Evolutionary conservation across 2,797 vertebrate species (phyloP).

Genomic region (Aplochiton taeniatus): DNA sequence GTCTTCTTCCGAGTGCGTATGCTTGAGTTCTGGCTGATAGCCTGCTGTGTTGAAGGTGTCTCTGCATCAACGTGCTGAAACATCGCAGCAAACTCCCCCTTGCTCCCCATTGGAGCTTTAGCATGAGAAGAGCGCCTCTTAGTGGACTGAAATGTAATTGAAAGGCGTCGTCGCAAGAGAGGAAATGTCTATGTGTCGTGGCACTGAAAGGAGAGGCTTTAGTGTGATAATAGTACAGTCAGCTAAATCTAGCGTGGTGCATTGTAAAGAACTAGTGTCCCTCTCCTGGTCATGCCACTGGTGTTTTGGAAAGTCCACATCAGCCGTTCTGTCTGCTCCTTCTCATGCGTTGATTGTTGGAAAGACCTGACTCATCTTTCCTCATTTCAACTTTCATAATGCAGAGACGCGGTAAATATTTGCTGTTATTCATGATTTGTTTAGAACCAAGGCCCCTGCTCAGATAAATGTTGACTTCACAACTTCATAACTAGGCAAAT

Average conservation of each 20-base stretch:
- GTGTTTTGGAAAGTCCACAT: conserved; percentile 22
- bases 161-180: conserved; percentile 11
- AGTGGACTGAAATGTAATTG: conserved; percentile 54
- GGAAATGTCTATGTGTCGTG: conserved; percentile 54
- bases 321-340: conserved; percentile 19
- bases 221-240: conserved; percentile 61
- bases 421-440: conserved; percentile 60
- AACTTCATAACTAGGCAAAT: too few species aligned
- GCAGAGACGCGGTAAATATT: conserved; percentile 67
- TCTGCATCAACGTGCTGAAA: conserved; percentile 28
- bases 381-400: conserved; percentile 59
- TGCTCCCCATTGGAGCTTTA: conserved; percentile 39
- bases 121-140: conserved; percentile 81
- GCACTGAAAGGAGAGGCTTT: conserved; percentile 17
- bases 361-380: conserved; percentile 41
- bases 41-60: conserved; percentile 52
- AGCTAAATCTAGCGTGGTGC: conserved; percentile 63
- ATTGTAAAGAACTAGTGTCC: conserved; percentile 58
- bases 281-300: conserved; percentile 20
- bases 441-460: conserved; percentile 26
- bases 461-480: too few species aligned
- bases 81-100: conserved; percentile 30
- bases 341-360: conserved; percentile 41
- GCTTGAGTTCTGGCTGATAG: conserved; percentile 41
- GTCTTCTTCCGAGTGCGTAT: conserved; percentile 46